Evolutionary conservation across 1,140 invertebrate species (phyloP).

Genomic region (Araneus ventricosus): DNA sequence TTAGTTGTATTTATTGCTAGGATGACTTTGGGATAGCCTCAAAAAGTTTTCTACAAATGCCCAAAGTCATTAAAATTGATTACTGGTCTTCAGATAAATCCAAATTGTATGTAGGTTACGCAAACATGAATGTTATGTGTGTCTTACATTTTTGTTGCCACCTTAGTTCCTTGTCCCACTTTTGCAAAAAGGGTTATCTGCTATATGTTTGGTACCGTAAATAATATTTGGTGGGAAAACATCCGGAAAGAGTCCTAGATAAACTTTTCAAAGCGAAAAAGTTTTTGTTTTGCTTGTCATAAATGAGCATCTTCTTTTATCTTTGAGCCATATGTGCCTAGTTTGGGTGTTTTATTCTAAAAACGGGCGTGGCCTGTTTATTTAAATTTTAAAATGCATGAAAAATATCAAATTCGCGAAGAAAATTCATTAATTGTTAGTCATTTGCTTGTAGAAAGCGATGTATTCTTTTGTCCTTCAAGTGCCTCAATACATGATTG

Average conservation of each 20-base stretch:
- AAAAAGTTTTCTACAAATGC: neutral
- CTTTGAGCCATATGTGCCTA: too few relatives aligned
- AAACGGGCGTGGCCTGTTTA: too few relatives aligned
- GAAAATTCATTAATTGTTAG: too few relatives aligned
- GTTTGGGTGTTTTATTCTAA: too few relatives aligned
- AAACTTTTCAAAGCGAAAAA: neutral
- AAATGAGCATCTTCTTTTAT: too few relatives aligned
- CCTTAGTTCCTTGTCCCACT: neutral
- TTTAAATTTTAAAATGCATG: too few relatives aligned
- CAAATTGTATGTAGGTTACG: neutral
- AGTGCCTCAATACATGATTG: too few relatives aligned
- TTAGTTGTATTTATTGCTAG: slow-evolving; percentile 1
- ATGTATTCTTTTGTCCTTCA: too few relatives aligned
- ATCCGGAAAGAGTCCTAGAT: neutral
- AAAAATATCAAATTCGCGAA: too few relatives aligned
- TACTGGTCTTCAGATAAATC: neutral
- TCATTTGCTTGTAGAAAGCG: too few relatives aligned
- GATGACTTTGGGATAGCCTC: neutral
- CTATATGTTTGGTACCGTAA: neutral
- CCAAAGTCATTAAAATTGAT: neutral
- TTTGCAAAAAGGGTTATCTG: neutral
- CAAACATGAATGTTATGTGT: neutral
- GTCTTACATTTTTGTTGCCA: neutral
- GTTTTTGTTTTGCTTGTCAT: too few relatives aligned
- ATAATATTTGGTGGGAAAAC: neutral